Conservation (phyloP, 2,113 vertebrate species). For the Enhydra lutris region DNA sequence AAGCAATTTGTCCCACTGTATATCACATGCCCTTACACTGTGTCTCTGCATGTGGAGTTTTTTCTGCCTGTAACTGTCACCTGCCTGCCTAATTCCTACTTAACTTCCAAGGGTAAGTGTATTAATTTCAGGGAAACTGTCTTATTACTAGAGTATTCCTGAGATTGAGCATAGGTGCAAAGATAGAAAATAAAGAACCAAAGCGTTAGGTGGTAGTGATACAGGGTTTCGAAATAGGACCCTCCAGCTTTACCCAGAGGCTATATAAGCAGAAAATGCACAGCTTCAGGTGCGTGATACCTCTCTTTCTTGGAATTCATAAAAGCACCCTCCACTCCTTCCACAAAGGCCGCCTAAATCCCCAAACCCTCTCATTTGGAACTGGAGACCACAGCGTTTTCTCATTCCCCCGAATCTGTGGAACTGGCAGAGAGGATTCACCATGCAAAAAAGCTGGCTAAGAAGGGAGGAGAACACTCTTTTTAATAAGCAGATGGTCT, state of each 20-base stretch:
- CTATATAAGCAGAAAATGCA: not conserved
- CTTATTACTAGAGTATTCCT: not conserved
- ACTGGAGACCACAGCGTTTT: not conserved
- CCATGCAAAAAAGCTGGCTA: constrained; percentile 50
- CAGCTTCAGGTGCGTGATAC: not conserved
- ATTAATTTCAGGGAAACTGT: not conserved
- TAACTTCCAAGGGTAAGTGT: not conserved
- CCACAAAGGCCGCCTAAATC: not conserved
- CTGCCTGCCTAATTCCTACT: not conserved
- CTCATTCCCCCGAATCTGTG: not conserved
- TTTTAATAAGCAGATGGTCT: constrained; percentile 78
- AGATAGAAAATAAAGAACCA: not conserved
- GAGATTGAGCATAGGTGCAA: not conserved
- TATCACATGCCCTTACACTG: not conserved
- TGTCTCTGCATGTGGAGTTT: not conserved
- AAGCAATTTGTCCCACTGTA: not conserved
- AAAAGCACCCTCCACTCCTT: not conserved
- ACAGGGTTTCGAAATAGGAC: not conserved
- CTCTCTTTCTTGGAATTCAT: not conserved
- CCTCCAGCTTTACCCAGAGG: not conserved
- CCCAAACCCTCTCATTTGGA: not conserved
- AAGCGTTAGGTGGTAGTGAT: not conserved
- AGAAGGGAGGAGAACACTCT: constrained; percentile 50
- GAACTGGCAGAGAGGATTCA: constrained; percentile 44
- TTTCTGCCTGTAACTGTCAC: not conserved